phyloP scores from a whole-genome alignment of 37 sponge, comb jelly and placozoan genomes.

The Halisarca cf. caerulea region DNA sequence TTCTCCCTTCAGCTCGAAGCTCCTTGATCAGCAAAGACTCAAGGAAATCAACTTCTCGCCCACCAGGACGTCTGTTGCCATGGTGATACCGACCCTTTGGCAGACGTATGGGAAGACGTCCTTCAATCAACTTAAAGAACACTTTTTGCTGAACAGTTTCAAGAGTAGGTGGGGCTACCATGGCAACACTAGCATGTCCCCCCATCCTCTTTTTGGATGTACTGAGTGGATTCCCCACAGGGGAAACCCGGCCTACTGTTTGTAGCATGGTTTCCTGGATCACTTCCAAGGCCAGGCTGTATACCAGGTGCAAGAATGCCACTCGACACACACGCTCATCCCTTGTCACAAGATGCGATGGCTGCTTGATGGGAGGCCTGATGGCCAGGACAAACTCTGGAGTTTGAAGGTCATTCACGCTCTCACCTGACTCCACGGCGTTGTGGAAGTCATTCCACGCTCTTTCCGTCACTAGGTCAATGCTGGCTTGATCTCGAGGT shows the following conservation, averaged over 20 bases:
- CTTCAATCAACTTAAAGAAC: conserved; percentile 33
- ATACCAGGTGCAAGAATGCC: conserved; percentile 59
- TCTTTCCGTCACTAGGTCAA: conserved; percentile 37
- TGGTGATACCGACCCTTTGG: conserved; percentile 46
- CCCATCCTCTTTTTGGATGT: not conserved
- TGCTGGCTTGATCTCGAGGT: conserved; percentile 35
- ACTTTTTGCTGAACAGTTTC: conserved; percentile 51
- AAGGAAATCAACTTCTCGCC: conserved; percentile 72
- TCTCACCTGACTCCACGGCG: not conserved
- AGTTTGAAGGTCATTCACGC: not conserved
- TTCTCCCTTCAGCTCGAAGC: conserved; percentile 75
- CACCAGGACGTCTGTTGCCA: conserved; percentile 61
- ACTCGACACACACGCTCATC: conserved; percentile 43
- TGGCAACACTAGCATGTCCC: not conserved
- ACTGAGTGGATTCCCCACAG: not conserved
- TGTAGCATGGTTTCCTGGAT: conserved; percentile 28
- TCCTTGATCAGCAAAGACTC: conserved; percentile 79
- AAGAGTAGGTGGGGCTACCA: conserved; percentile 13
- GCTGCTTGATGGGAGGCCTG: not conserved
- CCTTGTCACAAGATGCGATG: not conserved
- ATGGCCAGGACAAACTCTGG: not conserved
- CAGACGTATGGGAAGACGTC: conserved; percentile 49
- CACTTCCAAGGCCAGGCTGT: conserved; percentile 35
- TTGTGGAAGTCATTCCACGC: conserved; percentile 40
- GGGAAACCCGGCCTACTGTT: not conserved